Evolutionary conservation across 2,113 vertebrate genomes (phyloP), one percentile per base, ranked within the genome.

Genomic region (Ploceus nigricollis): DNA sequence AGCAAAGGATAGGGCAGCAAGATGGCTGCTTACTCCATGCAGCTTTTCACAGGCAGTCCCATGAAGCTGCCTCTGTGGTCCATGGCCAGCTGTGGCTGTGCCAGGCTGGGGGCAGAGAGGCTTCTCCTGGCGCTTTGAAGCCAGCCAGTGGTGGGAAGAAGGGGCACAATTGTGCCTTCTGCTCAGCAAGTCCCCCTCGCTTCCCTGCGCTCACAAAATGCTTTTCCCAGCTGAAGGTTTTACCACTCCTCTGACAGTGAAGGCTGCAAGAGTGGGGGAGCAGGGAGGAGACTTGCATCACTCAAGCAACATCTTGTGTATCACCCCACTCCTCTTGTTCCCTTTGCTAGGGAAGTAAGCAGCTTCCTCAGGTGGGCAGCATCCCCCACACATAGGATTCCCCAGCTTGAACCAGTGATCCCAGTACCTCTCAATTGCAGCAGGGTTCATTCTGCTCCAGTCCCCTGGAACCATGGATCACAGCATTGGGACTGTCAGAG

Each of bases 11-110:
- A 4, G 21, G 39, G 70, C 37, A 77, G 48, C 13, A 17, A 30
- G n/a, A 58, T 1, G 1, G n/a, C 66, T 72, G 66, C n/a, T 69
- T 28, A 2, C 10, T 47, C 20, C 0, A 0, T 28, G 54, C 28
- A 5, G 39, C 35, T 82, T 82, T 72, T 82, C 68, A 48, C 69
- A 92, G 71, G 64, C 50, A 30, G 37, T 54, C 33, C 56, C 2
- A 0, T 8, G 60, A 53, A 89, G 21, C 37, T 68, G 13, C 31
- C 57, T 22, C 70, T 77, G 64, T 58, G 54, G 79, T 39, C 48
- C 23, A 1, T 44, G 4, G 13, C 66, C 75, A 69, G 47, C 79
- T 76, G 42, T 4, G 10, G 65, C 72, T 50, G 76, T 0, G 1
- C 44, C 56, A 42, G 80, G 25, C 39, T 35, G 4, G 23, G 24